Base-by-base conservation (phyloP, 2,797 vertebrate genomes). In the Setipinna tenuifilis region DNA sequence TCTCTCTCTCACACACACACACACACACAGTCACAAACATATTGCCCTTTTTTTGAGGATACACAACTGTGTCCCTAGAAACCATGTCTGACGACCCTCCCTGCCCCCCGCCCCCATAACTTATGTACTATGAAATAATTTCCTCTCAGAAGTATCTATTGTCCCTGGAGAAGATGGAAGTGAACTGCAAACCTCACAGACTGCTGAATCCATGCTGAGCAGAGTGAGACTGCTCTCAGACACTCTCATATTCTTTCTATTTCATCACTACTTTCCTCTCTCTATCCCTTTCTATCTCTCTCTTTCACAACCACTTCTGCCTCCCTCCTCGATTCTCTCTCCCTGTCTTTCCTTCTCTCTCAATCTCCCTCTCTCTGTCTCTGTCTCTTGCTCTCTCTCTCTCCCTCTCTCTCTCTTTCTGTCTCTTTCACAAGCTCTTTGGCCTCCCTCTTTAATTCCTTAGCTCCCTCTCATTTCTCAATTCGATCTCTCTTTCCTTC, bases 261-360 rank as follows among this genome's bases (percentile, higher is more conserved):
- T 17, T 35, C 11, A 17, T 48, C 80, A 31, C 65, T 9, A n/a
- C 50, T n/a, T 25, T 71, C 44, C n/a, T 46, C 3, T 61, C 16
- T 85, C 28, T 83, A 21, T 17, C 6, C 14, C 23, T 75, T 28
- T 86, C 75, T 82, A 50, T 54, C 23, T 75, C 44, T 86, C 75
- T 82, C 57, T 54, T 86, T 0, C 68, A 94, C 92, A 85, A 93
- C 92, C 92, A 91, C 90, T 86, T 89, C 84, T 93, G 93, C 90
- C 89, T 92, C 90, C 58, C 91, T 35, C 12, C 50, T 54, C 50
- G 1, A 9, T 6, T 71, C 12, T 6, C 19, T 82, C 25, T 78
- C 17, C 21, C 10, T 65, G 44, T 82, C 5, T 28, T 46, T 46
- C 48, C 62, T 9, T 44, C 14, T 41, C 5, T 54, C 7, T 78